Evolutionary conservation across 2,113 vertebrate species (phyloP).

Genomic region (Syngnathus typhle): DNA sequence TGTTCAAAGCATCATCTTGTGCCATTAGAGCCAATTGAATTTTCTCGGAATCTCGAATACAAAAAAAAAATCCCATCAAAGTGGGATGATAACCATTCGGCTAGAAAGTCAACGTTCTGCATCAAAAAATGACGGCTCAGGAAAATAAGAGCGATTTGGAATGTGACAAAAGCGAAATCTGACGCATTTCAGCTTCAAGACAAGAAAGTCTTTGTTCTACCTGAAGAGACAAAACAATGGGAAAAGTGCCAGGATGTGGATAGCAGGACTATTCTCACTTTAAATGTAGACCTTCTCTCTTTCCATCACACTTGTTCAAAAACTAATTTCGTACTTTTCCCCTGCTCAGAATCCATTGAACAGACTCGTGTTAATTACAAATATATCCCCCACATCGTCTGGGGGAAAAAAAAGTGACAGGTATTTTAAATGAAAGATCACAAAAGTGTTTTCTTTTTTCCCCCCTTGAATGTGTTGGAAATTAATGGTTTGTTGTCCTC

Average conservation of each 20-base stretch:
- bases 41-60: no score
- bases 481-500: slow-evolving; percentile 48
- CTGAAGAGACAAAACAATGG: neutral
- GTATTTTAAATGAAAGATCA: neutral
- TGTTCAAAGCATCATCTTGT: no score
- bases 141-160: neutral
- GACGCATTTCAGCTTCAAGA: neutral
- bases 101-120: no score
- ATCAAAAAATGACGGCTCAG: neutral
- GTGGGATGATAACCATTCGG: no score
- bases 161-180: neutral
- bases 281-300: neutral
- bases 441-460: slow-evolving; percentile 1
- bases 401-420: neutral
- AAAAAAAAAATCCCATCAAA: no score
- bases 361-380: neutral
- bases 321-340: neutral
- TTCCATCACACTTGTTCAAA: neutral
- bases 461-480: slow-evolving; percentile 16
- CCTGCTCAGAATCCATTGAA: neutral
- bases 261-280: neutral
- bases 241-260: neutral
- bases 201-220: neutral
- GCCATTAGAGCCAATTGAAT: no score
- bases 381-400: neutral